Conservation (phyloP, 2,113 vertebrate genomes). For the Genyomyrus donnyi region DNA sequence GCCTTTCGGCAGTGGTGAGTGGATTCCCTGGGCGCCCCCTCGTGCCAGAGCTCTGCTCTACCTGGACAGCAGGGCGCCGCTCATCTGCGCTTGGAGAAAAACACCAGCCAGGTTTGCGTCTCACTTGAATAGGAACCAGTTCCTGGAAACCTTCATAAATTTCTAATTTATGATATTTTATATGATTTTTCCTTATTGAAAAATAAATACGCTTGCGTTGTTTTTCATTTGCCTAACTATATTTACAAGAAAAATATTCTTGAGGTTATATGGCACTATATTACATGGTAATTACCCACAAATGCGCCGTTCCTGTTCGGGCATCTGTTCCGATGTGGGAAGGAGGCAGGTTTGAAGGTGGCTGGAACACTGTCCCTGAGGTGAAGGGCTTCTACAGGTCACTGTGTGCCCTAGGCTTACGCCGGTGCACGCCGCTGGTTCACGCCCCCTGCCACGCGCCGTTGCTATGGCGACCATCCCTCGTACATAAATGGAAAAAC, state of each 20-base stretch:
- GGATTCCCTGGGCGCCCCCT: neutral
- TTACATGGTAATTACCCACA: neutral
- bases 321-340: neutral
- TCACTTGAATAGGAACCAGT: neutral
- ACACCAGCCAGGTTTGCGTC: neutral
- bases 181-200: neutral
- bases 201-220: neutral
- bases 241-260: neutral
- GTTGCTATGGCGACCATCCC: neutral
- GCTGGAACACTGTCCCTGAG: neutral
- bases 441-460: neutral
- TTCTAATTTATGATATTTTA: neutral
- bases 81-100: neutral
- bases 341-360: neutral
- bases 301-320: neutral
- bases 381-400: neutral
- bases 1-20: constrained; percentile 29
- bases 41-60: neutral
- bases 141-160: neutral
- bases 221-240: neutral
- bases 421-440: neutral
- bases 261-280: neutral
- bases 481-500: neutral
- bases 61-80: neutral
- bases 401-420: neutral